Evolutionary conservation across 2,888 invertebrate species (phyloP), one percentile per base, ranked within the genome.

Genomic region (Apotomis capreana): DNA sequence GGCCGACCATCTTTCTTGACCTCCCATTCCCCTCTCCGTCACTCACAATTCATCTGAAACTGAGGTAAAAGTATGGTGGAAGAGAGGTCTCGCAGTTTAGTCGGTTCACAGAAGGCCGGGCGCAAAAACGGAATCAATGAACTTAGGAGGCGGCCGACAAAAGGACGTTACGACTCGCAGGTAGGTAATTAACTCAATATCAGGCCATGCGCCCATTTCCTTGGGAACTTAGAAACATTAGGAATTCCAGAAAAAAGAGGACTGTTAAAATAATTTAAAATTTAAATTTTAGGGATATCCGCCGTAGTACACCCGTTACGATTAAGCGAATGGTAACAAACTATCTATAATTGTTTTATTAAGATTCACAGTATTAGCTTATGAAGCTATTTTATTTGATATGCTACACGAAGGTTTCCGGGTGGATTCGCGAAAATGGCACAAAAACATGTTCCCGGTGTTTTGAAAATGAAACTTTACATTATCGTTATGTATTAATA

Each of bases 171-270:
- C 84, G 88, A 84, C 84, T 83, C 86, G 84, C 84, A 86, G 87
- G 82, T 89, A 91, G 90, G 91, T 92, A 91, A 92, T 92, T 91
- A 92, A 89, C 86, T 89, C 87, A 90, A 91, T 91, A 91, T 89
- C 87, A 88, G 88, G 88, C 86, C 83, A 81, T 82, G 86, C 51
- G 51, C 51, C 61, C 67, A 71, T 71, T 83, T 84, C 80, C 84
- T 83, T 83, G 84, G 83, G 81, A 84, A 79, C 85, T 80, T 51
- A 26, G 46, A 54, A 60, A 40, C 60, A 6, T 69, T 69, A 58
- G 63, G 44, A 52, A 69, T 62, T 26, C 26, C 55, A 8, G 44
- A 46, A 57, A 55, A 54, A n/a, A 36, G 37, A 26, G 26, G 26
- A 44, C 44, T 3, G 10, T 9, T 6, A 40, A 40, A 40, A 40